These are phyloP conservation scores for Aphis gossypii DNA, from an alignment of 1,140 invertebrate genomes.

Conservation along the genomic window DNA sequence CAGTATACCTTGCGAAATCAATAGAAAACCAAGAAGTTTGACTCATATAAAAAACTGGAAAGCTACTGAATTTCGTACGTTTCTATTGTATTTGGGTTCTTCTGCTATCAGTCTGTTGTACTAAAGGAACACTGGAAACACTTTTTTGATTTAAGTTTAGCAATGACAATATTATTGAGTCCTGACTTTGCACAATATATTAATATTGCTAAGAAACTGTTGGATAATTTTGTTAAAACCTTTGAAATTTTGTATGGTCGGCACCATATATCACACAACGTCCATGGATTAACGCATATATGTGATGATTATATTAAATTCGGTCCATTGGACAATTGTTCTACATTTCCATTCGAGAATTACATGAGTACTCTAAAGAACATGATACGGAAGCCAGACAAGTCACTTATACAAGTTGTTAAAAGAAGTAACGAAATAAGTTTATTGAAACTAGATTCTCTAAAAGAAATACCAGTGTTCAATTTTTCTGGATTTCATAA, in stretches of 20 bases:
- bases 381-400: too few species aligned
- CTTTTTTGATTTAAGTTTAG: too few species aligned
- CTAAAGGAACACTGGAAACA: too few species aligned
- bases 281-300: slow-evolving; percentile 63
- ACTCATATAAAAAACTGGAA: slow-evolving; percentile 62
- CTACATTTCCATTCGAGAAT: slow-evolving; percentile 64
- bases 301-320: slow-evolving; percentile 64
- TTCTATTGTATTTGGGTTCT: too few species aligned
- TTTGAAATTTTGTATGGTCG: slow-evolving; percentile 61
- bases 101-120: too few species aligned
- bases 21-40: slow-evolving; percentile 62
- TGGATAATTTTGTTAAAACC: slow-evolving; percentile 60
- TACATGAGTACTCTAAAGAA: slow-evolving; percentile 64
- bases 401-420: too few species aligned
- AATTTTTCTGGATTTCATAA: slow-evolving; percentile 40
- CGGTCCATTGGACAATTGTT: slow-evolving; percentile 63
- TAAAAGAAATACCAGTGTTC: background rate
- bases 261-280: slow-evolving; percentile 62
- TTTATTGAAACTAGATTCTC: background rate
- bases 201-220: slow-evolving; percentile 59
- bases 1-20: slow-evolving; percentile 61
- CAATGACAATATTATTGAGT: slow-evolving; percentile 62
- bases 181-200: slow-evolving; percentile 30
- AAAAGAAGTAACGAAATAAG: slow-evolving; percentile 43
- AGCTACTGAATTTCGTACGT: too few species aligned